Conservation (phyloP, 2,797 vertebrate species). For the Rhinophrynus dorsalis region DNA sequence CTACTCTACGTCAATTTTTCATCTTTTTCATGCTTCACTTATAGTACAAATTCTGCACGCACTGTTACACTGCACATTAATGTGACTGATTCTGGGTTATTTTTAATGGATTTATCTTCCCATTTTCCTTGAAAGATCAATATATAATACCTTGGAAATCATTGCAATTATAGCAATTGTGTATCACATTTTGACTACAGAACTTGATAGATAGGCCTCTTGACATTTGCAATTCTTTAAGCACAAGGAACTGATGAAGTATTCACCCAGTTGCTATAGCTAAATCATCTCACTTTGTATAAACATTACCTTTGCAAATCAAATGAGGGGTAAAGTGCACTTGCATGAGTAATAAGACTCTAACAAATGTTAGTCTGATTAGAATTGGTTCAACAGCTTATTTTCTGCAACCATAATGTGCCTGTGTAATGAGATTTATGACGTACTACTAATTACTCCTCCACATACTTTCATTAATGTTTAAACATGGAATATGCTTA, state of each 20-base stretch:
- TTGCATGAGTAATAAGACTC: constrained; percentile 33
- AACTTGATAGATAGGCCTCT: constrained; percentile 24
- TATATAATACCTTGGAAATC: constrained; percentile 25
- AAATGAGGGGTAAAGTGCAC: constrained; percentile 41
- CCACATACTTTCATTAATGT: constrained; percentile 20
- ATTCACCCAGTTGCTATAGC: background rate
- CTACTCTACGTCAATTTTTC: background rate
- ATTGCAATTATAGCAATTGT: background rate
- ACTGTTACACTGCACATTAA: background rate
- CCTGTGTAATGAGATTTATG: constrained; percentile 28
- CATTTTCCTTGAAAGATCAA: constrained; percentile 23
- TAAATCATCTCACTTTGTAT: constrained; percentile 26
- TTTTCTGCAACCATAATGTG: constrained; percentile 18
- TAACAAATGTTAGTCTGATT: constrained; percentile 41
- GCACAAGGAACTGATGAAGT: constrained; percentile 2
- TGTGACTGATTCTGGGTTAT: constrained; percentile 3
- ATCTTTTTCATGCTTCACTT: background rate
- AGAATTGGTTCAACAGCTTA: constrained; percentile 28
- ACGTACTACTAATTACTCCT: constrained; percentile 27
- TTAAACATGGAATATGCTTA: background rate
- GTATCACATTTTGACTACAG: constrained; percentile 7
- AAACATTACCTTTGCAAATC: constrained; percentile 41
- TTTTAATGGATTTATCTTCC: constrained; percentile 20
- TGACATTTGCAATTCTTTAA: constrained; percentile 22
- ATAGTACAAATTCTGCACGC: background rate